Conservation (phyloP, 2,888 invertebrate genomes). For the Gymnosoma rotundatum region DNA sequence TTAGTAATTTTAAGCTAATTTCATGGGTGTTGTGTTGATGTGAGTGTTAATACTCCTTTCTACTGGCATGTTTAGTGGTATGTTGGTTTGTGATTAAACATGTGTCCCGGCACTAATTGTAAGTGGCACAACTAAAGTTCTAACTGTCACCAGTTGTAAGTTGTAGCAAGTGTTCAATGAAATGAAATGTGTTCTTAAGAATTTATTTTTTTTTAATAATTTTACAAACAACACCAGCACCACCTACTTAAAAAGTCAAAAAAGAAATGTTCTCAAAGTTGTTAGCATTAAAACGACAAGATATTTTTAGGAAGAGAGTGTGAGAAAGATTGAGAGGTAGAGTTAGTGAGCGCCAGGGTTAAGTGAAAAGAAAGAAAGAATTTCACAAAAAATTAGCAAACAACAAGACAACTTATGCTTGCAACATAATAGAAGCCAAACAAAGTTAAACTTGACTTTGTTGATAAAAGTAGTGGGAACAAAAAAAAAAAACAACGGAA, state of each 20-base stretch:
- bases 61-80: too few relatives aligned
- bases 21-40: conserved; percentile 48
- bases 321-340: conserved; percentile 16
- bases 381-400: not conserved
- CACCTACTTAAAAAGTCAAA: conserved; percentile 52
- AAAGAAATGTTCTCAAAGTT: conserved; percentile 59
- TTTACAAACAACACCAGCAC: conserved; percentile 49
- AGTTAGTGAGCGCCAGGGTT: conserved; percentile 22
- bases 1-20: conserved; percentile 60
- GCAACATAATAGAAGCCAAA: conserved; percentile 60
- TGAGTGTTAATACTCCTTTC: not conserved
- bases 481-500: conserved; percentile 17
- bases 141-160: conserved; percentile 65
- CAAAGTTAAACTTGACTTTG: conserved; percentile 69
- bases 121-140: conserved; percentile 55
- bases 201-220: not conserved
- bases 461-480: conserved; percentile 28
- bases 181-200: conserved; percentile 62
- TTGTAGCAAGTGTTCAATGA: conserved; percentile 65
- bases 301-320: too few relatives aligned
- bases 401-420: conserved; percentile 20
- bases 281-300: conserved; percentile 13
- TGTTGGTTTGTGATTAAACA: conserved; percentile 20
- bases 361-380: conserved; percentile 4
- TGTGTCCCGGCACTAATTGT: conserved; percentile 56